Evolutionary conservation across 2,113 vertebrate genomes (phyloP).

Genomic region (Hippopotamus amphibius): DNA sequence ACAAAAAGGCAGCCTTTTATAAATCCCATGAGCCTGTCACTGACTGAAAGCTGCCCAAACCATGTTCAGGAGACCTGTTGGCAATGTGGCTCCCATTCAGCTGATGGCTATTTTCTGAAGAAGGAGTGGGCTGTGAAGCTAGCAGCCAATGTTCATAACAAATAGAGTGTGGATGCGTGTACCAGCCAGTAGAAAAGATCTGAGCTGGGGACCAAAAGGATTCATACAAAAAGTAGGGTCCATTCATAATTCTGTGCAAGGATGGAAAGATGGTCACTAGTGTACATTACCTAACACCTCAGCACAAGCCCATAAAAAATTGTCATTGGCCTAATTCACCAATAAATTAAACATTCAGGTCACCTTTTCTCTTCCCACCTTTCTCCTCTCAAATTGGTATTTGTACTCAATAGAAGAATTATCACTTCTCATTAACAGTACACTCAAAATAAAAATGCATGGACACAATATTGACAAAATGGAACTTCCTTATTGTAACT

Average conservation of each 20-base stretch:
- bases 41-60: background rate
- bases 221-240: background rate
- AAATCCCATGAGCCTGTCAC: background rate
- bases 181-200: too few relatives aligned
- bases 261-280: background rate
- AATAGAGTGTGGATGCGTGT: accelerated
- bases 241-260: background rate
- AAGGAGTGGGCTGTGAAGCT: background rate
- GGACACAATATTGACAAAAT: background rate
- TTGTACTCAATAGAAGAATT: too few relatives aligned
- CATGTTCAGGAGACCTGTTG: background rate
- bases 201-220: background rate
- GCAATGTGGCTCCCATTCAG: background rate
- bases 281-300: background rate
- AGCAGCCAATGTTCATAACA: background rate
- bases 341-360: background rate
- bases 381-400: too few relatives aligned
- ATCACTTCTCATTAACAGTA: background rate
- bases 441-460: background rate
- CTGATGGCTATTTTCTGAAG: background rate
- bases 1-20: background rate
- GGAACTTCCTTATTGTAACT: background rate
- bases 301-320: too few relatives aligned
- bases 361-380: too few relatives aligned
- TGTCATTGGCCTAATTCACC: background rate